These are phyloP conservation scores for Chionoecetes opilio DNA, from an alignment of 1,140 invertebrate species.

Conservation along the genomic window DNA sequence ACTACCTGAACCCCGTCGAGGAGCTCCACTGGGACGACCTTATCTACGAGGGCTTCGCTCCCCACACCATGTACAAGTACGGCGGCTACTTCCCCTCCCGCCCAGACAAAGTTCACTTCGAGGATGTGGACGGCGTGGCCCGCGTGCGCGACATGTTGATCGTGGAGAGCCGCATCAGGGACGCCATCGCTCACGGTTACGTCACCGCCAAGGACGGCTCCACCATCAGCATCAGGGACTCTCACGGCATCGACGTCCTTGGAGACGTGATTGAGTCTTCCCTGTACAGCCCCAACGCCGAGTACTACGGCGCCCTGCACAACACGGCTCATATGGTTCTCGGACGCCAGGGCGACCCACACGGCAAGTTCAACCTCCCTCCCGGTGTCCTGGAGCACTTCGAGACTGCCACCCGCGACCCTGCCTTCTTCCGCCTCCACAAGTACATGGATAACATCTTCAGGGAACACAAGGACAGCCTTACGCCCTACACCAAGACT, in stretches of 20 bases:
- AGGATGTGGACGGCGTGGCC: conserved; percentile 72
- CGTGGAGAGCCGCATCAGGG: conserved; percentile 55
- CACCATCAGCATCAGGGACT: conserved; percentile 48
- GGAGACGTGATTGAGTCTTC: conserved; percentile 69
- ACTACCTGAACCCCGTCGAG: conserved; percentile 56
- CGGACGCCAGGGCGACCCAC: conserved; percentile 61
- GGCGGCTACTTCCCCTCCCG: conserved; percentile 68
- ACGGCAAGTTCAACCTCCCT: conserved; percentile 58
- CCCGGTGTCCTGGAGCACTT: conserved; percentile 61
- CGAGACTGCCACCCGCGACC: conserved; percentile 56
- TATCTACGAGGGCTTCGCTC: conserved; percentile 67
- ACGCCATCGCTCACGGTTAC: conserved; percentile 70
- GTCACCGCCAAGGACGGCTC: conserved; percentile 5
- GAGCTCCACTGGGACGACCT: conserved; percentile 60
- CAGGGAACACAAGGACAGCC: conserved; percentile 54
- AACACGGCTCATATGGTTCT: conserved; percentile 63
- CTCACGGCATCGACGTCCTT: conserved; percentile 53
- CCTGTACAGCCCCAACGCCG: conserved; percentile 46
- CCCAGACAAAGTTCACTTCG: conserved; percentile 53
- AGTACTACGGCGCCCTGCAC: conserved; percentile 64
- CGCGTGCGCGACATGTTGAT: conserved; percentile 63
- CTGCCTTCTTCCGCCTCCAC: conserved; percentile 50
- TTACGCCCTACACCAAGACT: conserved; percentile 51
- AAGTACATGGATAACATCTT: conserved; percentile 70
- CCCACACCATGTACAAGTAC: conserved; percentile 71